phyloP scores from a whole-genome alignment of 2,797 vertebrate species.

The Cryptoprocta ferox region DNA sequence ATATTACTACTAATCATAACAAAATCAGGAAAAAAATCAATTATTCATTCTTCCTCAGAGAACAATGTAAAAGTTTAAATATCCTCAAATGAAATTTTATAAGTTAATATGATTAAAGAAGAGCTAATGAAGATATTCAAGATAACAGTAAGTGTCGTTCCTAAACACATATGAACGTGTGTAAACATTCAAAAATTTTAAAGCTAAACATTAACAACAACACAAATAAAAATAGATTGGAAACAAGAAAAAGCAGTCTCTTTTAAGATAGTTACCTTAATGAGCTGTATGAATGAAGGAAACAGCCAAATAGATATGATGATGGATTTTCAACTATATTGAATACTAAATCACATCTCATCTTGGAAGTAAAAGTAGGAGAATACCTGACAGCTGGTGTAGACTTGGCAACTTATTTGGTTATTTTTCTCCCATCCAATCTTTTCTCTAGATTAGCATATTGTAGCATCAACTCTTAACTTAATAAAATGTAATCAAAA shows the following conservation, averaged over 20 bases:
- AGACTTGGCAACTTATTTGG: neutral
- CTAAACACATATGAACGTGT: neutral
- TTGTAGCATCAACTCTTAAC: neutral
- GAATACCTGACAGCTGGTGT: neutral
- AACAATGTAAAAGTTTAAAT: neutral
- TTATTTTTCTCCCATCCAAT: neutral
- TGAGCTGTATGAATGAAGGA: neutral
- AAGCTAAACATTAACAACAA: neutral
- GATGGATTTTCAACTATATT: neutral
- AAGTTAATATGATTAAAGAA: neutral
- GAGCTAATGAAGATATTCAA: neutral
- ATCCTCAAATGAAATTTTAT: neutral
- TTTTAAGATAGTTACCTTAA: neutral
- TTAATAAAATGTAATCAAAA: conserved; percentile 1
- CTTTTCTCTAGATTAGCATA: neutral
- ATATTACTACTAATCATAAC: neutral
- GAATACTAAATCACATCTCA: neutral
- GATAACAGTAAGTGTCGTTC: neutral
- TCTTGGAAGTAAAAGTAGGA: neutral
- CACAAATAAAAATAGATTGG: neutral
- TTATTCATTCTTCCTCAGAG: neutral
- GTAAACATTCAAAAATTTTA: neutral
- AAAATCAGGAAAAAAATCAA: neutral
- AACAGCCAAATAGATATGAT: neutral
- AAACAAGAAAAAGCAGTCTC: neutral